Percentiles rank a stretch among this genome's conserved stretches.
phyloP scores from a whole-genome alignment of 2,888 invertebrate genomes.

The Harpagoxenus sublaevis region DNA sequence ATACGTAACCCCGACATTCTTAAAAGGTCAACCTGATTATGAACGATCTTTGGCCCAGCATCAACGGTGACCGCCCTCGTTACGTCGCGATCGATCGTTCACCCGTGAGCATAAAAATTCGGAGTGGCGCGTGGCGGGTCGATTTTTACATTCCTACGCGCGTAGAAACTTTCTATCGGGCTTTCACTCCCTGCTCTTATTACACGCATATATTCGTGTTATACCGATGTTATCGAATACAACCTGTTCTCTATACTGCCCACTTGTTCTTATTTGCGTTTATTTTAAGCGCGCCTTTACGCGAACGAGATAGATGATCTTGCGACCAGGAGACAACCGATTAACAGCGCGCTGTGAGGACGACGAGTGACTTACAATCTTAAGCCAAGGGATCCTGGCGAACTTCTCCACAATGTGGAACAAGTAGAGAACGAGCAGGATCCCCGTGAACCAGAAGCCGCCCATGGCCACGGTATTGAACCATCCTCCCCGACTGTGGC shows the following conservation, averaged over 20 bases:
- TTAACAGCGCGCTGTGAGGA: background rate
- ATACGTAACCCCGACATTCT: background rate
- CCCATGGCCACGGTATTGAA: conserved; percentile 93
- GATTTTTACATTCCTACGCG: conserved; percentile 44
- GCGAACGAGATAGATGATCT: background rate
- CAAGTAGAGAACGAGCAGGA: conserved; percentile 92
- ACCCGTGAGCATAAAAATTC: conserved; percentile 42
- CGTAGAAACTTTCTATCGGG: conserved; percentile 53
- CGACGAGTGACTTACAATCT: conserved; percentile 88
- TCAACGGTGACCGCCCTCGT: background rate
- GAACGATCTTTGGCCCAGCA: conserved; percentile 3
- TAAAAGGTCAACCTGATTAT: conserved; percentile 33
- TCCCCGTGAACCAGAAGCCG: conserved; percentile 94
- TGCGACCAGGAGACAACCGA: background rate
- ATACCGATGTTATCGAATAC: conserved; percentile 33
- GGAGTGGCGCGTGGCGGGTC: background rate
- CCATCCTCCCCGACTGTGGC: conserved; percentile 89
- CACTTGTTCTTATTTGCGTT: background rate
- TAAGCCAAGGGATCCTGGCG: conserved; percentile 95
- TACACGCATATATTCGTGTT: background rate
- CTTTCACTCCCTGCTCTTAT: conserved; percentile 51
- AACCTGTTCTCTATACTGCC: background rate
- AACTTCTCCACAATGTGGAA: conserved; percentile 95
- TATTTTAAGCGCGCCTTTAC: conserved; percentile 7
- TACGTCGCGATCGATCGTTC: conserved; percentile 41